Conservation (phyloP, 2,888 invertebrate genomes). For the Rotaria socialis region DNA sequence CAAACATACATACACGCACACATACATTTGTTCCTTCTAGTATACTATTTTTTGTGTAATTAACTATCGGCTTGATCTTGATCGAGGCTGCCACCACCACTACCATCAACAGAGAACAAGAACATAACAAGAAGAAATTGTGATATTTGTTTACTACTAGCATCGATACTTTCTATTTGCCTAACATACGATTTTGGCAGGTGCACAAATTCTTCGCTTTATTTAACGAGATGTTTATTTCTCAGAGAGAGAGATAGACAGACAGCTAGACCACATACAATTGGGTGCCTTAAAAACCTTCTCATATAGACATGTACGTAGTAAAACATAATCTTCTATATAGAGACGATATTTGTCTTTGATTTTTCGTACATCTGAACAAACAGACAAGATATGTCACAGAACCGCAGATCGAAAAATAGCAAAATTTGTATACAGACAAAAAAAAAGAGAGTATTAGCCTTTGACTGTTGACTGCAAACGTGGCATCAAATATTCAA, state of each 20-base stretch:
- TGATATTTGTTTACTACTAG: not conserved
- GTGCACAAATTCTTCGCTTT: not conserved
- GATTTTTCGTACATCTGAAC: slow-evolving; percentile 6
- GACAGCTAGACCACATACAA: not conserved
- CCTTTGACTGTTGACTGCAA: not conserved
- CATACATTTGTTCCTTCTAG: too few species aligned
- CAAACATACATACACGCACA: not conserved
- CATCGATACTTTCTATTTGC: not conserved
- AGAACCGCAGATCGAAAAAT: not conserved
- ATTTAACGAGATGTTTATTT: not conserved
- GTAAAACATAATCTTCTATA: not conserved
- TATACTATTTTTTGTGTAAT: not conserved
- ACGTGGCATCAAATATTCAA: not conserved
- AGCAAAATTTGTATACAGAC: not conserved
- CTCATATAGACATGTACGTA: not conserved
- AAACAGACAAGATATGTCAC: not conserved
- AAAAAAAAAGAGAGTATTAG: not conserved
- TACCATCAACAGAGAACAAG: not conserved
- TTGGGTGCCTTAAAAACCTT: not conserved
- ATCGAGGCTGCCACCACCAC: not conserved
- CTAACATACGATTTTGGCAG: not conserved
- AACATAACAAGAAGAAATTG: not conserved
- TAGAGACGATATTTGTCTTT: not conserved
- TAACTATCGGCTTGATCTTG: not conserved
- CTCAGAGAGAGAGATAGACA: not conserved